Evolutionary conservation across 2,888 invertebrate genomes (phyloP).

Genomic region (Leptinotarsa rubiginosa): DNA sequence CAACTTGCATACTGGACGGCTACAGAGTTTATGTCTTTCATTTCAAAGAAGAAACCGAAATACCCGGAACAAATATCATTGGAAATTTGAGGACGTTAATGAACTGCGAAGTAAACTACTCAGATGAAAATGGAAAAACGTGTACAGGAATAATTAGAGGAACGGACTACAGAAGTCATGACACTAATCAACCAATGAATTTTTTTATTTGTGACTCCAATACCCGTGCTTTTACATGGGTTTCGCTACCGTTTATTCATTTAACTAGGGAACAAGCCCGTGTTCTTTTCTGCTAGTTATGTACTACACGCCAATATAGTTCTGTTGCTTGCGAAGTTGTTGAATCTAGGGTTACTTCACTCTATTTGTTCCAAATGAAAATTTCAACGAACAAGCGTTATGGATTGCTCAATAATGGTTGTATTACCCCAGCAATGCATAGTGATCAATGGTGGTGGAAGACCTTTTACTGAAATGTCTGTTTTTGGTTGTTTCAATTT

Average conservation of each 20-base stretch:
- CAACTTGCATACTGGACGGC: conserved; percentile 32
- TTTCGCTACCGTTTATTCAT: conserved; percentile 42
- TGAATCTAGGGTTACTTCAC: too few species aligned
- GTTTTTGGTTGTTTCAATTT: too few species aligned
- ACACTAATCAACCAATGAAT: conserved; percentile 31
- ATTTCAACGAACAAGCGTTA: too few species aligned
- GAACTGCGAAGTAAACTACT: conserved; percentile 40
- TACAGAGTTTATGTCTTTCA: conserved; percentile 44
- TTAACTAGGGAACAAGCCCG: conserved; percentile 39
- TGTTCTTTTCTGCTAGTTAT: conserved; percentile 25
- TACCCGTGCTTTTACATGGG: conserved; percentile 27
- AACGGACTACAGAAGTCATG: conserved; percentile 21
- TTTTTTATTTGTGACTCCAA: conserved; percentile 36
- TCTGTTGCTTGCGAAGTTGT: too few species aligned
- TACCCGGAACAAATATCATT: conserved; percentile 36
- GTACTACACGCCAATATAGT: too few species aligned
- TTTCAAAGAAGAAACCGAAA: conserved; percentile 41
- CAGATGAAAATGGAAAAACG: conserved; percentile 22
- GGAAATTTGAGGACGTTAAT: conserved; percentile 37
- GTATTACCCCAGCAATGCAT: too few species aligned
- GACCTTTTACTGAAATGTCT: too few species aligned
- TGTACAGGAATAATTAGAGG: conserved; percentile 35
- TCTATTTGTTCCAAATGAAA: too few species aligned
- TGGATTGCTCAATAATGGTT: too few species aligned
- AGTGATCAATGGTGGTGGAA: too few species aligned